These are phyloP conservation scores for Ephydatia muelleri DNA, from an alignment of 37 sponge, comb jelly and placozoan species.

Conservation along the genomic window DNA sequence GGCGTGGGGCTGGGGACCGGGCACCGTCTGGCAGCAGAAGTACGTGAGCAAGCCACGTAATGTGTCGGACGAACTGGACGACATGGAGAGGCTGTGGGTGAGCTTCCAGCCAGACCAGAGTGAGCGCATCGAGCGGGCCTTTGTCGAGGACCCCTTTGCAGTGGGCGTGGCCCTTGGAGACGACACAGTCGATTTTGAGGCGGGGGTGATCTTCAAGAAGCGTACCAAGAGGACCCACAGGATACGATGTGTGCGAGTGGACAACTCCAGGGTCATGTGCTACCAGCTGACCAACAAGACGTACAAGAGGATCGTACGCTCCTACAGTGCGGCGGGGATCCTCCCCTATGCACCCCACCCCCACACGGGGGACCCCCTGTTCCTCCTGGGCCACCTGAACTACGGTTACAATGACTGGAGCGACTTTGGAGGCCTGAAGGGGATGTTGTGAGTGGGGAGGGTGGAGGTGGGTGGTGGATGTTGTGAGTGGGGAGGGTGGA, in stretches of 20 bases:
- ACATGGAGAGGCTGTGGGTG: conserved; percentile 11
- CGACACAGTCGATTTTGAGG: conserved; percentile 30
- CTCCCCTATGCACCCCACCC: conserved; percentile 64
- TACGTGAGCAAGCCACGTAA: background rate
- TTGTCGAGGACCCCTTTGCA: background rate
- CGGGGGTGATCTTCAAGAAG: conserved; percentile 23
- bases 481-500: conserved; percentile 53
- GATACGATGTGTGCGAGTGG: conserved; percentile 25
- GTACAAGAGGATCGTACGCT: conserved; percentile 11
- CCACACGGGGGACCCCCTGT: conserved; percentile 51
- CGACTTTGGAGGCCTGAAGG: conserved; percentile 75
- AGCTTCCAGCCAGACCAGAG: conserved; percentile 19
- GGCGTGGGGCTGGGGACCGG: conserved; percentile 19
- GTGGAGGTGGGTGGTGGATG: conserved; percentile 49
- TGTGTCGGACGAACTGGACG: background rate
- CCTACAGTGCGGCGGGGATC: conserved; percentile 59
- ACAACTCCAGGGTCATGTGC: conserved; percentile 7
- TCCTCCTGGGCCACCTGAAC: conserved; percentile 58
- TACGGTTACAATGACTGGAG: conserved; percentile 53
- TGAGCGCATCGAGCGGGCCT: conserved; percentile 28
- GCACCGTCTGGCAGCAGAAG: conserved; percentile 39
- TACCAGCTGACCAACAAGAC: conserved; percentile 3
- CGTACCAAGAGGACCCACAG: background rate
- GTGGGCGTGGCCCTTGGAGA: conserved; percentile 9
- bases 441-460: conserved; percentile 34